phyloP scores from a whole-genome alignment of 30 jellyfish, hydroid and myxozoan species.

The Calvadosia cruxmelitensis region DNA sequence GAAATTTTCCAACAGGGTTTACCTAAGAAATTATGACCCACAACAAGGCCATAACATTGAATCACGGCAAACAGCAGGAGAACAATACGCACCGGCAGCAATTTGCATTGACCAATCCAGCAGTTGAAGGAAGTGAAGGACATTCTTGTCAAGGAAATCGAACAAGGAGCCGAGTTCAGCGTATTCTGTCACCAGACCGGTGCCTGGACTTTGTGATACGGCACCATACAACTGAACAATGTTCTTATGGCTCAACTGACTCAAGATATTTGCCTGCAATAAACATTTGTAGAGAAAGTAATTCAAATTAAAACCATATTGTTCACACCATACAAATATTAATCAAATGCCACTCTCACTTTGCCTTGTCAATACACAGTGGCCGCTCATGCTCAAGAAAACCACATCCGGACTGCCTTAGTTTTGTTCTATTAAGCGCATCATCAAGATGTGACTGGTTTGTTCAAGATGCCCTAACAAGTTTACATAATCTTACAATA shows the following conservation, averaged over 20 bases:
- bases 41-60: background rate
- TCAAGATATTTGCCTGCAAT: slow-evolving; percentile 64
- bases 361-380: no score
- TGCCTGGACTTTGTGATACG: slow-evolving; percentile 43
- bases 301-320: no score
- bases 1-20: background rate
- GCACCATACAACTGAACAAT: slow-evolving; percentile 83
- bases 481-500: no score
- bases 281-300: no score
- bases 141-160: slow-evolving; percentile 40
- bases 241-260: slow-evolving; percentile 62
- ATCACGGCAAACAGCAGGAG: background rate
- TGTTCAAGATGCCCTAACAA: no score
- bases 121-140: slow-evolving; percentile 37
- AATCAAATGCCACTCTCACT: no score
- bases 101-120: slow-evolving; percentile 76
- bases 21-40: background rate
- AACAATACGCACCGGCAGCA: slow-evolving; percentile 49
- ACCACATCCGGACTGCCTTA: no score
- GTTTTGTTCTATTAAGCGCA: no score
- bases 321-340: no score
- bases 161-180: slow-evolving; percentile 66
- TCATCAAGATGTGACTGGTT: no score
- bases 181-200: slow-evolving; percentile 71
- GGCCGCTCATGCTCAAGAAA: no score